phyloP scores from a whole-genome alignment of 2,888 invertebrate genomes.

The Pristionchus mayeri region DNA sequence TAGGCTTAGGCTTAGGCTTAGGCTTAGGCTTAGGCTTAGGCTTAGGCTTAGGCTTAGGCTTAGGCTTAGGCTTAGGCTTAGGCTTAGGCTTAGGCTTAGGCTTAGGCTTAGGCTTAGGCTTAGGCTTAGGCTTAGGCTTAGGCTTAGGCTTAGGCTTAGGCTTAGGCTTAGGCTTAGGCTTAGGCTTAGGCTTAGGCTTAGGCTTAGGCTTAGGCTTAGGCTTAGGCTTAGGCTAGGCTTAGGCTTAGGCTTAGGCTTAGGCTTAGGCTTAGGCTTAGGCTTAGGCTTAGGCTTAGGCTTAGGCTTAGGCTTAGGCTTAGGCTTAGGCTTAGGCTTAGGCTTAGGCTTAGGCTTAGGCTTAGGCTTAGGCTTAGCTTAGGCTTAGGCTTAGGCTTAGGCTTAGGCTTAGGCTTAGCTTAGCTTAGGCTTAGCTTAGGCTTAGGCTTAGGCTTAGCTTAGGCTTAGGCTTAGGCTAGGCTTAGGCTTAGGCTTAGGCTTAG shows the following conservation, averaged over 20 bases:
- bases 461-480: too few species aligned
- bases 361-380: constrained; percentile 52
- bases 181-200: constrained; percentile 53
- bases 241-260: constrained; percentile 45
- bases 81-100: constrained; percentile 53
- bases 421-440: constrained; percentile 53
- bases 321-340: constrained; percentile 52
- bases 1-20: constrained; percentile 52
- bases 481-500: too few species aligned
- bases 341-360: constrained; percentile 53
- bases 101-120: constrained; percentile 51
- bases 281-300: constrained; percentile 54
- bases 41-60: constrained; percentile 53
- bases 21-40: constrained; percentile 52
- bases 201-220: constrained; percentile 52
- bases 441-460: too few species aligned
- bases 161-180: constrained; percentile 50
- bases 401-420: constrained; percentile 52
- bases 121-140: constrained; percentile 52
- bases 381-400: constrained; percentile 53
- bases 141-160: constrained; percentile 52
- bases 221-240: constrained; percentile 30
- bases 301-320: constrained; percentile 52
- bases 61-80: constrained; percentile 52
- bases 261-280: constrained; percentile 52